Base-by-base conservation (phyloP, 2,797 vertebrate species). In the Sylvia borin region DNA sequence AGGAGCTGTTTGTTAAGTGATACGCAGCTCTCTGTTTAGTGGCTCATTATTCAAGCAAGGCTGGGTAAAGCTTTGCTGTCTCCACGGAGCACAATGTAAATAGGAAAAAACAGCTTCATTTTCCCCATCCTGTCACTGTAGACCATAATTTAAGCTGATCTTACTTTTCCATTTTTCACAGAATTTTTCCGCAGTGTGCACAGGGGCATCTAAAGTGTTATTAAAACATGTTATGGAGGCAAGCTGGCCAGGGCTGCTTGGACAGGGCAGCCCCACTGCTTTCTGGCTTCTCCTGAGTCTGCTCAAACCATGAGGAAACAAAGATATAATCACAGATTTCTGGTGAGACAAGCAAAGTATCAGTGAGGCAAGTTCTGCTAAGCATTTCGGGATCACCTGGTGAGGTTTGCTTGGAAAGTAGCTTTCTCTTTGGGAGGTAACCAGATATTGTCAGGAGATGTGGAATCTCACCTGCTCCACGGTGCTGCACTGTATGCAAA, bases 1-100 rank as follows among this genome's bases (percentile, higher is more conserved):
- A 94, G 83, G 58, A 92, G 77, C 83, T 86, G 79, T 85, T 88
- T 45, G 79, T 66, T 60, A 87, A 95, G 88, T 43, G 65, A 62
- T 80, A 85, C 10, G 29, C 87, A 84, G 40, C 42, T 85, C 73
- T 93, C 81, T 78, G 43, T 80, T 88, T 75, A 93, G 87, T 13
- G 9, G 40, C 76, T 92, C 55, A 51, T 88, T 95, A 92, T 93
- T 91, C 82, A 90, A 48, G 32, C 36, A 38, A 93, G 54, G 26
- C 54, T 5, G 31, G n/a, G 66, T 48, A 78, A 86, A 88, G 66
- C 66, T 86, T 81, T 0, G 0, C 34, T 45, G 58, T 80, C 87
- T 92, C 68, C 90, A 72, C 16, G 1, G 85, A 94, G 55, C 55
- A 66, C 51, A 85, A 31, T 55, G 51, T 42, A 85, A 91, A 89